Evolutionary conservation across 2,113 vertebrate genomes (phyloP).

Genomic region (Hippocampus barbouri): DNA sequence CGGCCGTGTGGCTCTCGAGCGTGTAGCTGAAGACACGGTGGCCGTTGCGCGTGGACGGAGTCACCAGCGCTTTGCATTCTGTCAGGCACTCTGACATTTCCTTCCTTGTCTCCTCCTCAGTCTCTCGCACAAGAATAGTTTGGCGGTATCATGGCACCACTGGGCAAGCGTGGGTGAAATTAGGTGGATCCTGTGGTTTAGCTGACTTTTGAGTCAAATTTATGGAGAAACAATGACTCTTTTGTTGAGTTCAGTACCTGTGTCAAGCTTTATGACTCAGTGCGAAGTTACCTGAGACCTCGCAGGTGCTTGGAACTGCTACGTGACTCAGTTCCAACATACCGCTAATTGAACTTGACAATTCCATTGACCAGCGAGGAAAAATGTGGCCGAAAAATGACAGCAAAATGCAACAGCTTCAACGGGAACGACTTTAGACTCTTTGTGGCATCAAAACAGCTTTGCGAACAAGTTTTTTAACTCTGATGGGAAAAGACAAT

Average conservation of each 20-base stretch:
- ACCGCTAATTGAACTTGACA: slow-evolving; percentile 3
- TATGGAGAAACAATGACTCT: slow-evolving; percentile 23
- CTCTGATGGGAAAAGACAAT: not conserved
- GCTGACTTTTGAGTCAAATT: slow-evolving; percentile 5
- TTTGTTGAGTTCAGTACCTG: slow-evolving; percentile 30
- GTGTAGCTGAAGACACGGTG: slow-evolving; percentile 87
- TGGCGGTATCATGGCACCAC: slow-evolving; percentile 60
- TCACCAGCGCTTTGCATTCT: slow-evolving; percentile 89
- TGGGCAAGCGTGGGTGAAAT: slow-evolving; percentile 37
- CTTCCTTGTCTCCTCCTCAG: slow-evolving; percentile 41
- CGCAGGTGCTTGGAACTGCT: slow-evolving; percentile 6
- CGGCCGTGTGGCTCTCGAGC: slow-evolving; percentile 85
- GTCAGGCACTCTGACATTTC: slow-evolving; percentile 74
- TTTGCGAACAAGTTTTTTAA: slow-evolving; percentile 3
- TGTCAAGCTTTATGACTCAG: slow-evolving; percentile 32
- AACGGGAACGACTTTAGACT: slow-evolving; percentile 2
- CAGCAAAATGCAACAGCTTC: not conserved
- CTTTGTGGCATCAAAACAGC: slow-evolving; percentile 20
- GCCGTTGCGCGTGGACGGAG: slow-evolving; percentile 84
- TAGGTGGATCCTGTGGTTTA: slow-evolving; percentile 5
- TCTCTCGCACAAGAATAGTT: slow-evolving; percentile 46
- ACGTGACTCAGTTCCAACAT: slow-evolving; percentile 32
- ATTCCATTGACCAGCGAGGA: not conserved
- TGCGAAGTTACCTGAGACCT: slow-evolving; percentile 32
- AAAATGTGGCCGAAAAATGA: slow-evolving; percentile 6